Evolutionary conservation across 2,888 invertebrate genomes (phyloP), one percentile per base, ranked within the genome.

Genomic region (Himalopsyche kuldschensis): DNA sequence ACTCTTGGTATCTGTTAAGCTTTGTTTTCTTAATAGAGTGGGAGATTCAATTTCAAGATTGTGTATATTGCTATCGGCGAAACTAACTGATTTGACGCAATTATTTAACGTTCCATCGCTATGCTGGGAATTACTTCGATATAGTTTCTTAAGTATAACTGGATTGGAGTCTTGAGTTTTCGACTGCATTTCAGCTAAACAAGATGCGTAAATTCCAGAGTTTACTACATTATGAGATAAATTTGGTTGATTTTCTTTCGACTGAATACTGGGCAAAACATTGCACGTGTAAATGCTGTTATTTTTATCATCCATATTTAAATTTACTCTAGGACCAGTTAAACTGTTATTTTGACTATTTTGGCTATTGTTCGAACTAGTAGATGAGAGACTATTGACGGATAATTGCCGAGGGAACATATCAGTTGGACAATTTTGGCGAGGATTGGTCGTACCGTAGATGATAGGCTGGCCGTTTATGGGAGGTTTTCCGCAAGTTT

Each of bases 351-450:
- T 63, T 79, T 31, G 79, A 79, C 77, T 77, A 77, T 46, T 77
- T 32, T 77, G 77, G 3, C 91, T 90, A 0, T 91, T 90, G 82
- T 90, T 89, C 0, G 92, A 92, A 75, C 91, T 90, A 82, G 91
- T 92, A 0, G 93, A 93, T 83, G 91, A 89, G 85, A 93, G 92
- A 87, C 93, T 93, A 87, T 93, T 92, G 31, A 92, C 89, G 0
- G 93, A 93, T 0, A 92, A 91, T 86, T 93, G 93, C n/a, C 93
- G 90, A 1, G 93, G 93, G 86, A 93, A 90, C 0, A 91, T 88
- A 87, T 90, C 88, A 87, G 89, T 87, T 69, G 89, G 88, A 31
- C 87, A 85, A 88, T 89, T 84, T 88, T 87, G 85, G 86, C 92
- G 90, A 55, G 86, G 80, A 88, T 88, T 24, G 89, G 89, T 69